A percentile compares a stretch with the other conserved stretches of the same genome.
Evolutionary conservation across 2,797 vertebrate species (phyloP).

Genomic region (Varecia variegata): DNA sequence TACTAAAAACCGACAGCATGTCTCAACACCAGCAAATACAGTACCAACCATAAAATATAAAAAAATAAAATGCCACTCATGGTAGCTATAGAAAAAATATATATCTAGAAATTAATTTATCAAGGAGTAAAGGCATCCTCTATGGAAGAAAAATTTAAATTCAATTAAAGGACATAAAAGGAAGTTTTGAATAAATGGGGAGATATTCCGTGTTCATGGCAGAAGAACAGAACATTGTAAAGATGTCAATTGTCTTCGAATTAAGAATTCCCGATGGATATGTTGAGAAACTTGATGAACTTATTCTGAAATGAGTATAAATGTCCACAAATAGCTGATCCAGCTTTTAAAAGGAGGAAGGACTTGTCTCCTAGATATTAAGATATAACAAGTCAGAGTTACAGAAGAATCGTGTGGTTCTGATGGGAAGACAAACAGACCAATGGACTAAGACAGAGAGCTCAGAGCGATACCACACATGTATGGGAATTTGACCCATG

Average conservation of each 20-base stretch:
- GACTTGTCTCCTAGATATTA: not conserved
- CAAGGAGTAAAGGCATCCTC: not conserved
- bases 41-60: not conserved
- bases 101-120: not conserved
- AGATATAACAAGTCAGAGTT: not conserved
- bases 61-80: not conserved
- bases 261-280: not conserved
- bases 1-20: not conserved
- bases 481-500: not conserved
- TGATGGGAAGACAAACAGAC: not conserved
- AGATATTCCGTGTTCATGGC: not conserved
- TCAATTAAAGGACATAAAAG: not conserved
- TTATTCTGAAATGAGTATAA: conserved; percentile 14
- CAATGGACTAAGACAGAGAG: not conserved
- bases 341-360: not conserved
- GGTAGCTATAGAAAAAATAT: not conserved
- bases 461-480: not conserved
- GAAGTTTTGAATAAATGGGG: conserved; percentile 25
- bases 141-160: conserved; percentile 19
- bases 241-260: not conserved
- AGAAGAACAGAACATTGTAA: not conserved
- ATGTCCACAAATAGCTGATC: not conserved
- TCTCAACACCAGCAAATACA: not conserved
- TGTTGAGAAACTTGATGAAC: not conserved
- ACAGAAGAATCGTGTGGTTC: not conserved